These are phyloP conservation scores for Alaudala cheleensis DNA, from an alignment of 2,113 vertebrate genomes.

Conservation along the genomic window DNA sequence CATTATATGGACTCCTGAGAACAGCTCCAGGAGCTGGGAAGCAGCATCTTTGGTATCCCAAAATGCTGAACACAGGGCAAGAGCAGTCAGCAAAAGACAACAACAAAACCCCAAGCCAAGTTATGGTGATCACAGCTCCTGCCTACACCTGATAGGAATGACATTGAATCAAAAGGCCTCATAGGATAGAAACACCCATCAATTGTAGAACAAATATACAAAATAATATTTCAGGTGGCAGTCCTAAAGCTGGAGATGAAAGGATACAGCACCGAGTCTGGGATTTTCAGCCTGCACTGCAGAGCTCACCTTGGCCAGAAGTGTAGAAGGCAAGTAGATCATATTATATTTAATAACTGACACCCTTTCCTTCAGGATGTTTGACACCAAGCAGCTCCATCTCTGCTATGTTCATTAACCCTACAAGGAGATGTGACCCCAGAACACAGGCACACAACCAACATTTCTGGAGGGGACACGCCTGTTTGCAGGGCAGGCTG, in stretches of 20 bases:
- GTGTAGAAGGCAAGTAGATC: not conserved
- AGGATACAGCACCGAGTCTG: not conserved
- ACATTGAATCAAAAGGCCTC: not conserved
- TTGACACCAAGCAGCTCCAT: not conserved
- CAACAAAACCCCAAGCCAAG: not conserved
- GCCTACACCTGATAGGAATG: not conserved
- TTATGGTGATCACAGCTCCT: fast-evolving
- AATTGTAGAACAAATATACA: not conserved
- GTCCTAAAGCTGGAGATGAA: not conserved
- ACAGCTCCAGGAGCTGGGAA: not conserved
- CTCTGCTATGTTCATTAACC: not conserved
- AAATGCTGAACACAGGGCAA: not conserved
- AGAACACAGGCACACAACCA: not conserved
- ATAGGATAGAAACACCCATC: not conserved
- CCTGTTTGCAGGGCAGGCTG: conserved; percentile 24
- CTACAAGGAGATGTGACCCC: not conserved
- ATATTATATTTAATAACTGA: not conserved
- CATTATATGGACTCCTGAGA: not conserved
- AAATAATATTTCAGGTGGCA: not conserved
- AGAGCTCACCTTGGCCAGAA: not conserved
- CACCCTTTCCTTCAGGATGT: not conserved
- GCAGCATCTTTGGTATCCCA: not conserved
- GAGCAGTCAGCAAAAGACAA: not conserved
- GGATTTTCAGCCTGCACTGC: not conserved
- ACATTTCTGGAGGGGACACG: not conserved